Evolutionary conservation across 35 echinoderm and acorn worm species (phyloP).

Genomic region (Heliocidaris erythrogramma): DNA sequence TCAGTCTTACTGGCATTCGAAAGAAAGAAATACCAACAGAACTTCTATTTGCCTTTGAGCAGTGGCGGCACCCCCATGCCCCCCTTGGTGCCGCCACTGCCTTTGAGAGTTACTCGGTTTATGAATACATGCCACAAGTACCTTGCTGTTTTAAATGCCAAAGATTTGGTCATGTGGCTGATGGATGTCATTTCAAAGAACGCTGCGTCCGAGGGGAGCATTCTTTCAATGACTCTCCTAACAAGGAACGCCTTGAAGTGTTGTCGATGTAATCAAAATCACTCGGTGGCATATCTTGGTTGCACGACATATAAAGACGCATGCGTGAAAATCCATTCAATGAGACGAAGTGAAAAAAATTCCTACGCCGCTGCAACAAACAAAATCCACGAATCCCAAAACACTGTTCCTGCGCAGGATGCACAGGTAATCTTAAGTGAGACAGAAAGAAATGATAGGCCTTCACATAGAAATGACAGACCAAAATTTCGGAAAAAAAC

Average conservation of each 20-base stretch:
- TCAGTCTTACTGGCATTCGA: no score
- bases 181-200: neutral
- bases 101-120: neutral
- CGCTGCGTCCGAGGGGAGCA: neutral
- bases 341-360: neutral
- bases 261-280: neutral
- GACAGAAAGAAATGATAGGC: no score
- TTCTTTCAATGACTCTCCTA: neutral
- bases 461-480: no score
- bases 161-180: neutral
- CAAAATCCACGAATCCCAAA: neutral
- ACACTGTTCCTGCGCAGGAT: no score
- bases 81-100: no score
- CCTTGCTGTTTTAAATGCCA: slow-evolving; percentile 11
- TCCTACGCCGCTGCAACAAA: neutral
- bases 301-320: neutral
- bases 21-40: no score
- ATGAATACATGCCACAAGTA: neutral
- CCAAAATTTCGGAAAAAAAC: no score
- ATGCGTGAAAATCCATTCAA: no score
- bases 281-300: neutral
- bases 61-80: no score
- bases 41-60: neutral
- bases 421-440: no score
- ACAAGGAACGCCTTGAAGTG: neutral